These are phyloP conservation scores for Zaprionus camerounensis DNA, from an alignment of 1,140 invertebrate genomes.

Conservation along the genomic window DNA sequence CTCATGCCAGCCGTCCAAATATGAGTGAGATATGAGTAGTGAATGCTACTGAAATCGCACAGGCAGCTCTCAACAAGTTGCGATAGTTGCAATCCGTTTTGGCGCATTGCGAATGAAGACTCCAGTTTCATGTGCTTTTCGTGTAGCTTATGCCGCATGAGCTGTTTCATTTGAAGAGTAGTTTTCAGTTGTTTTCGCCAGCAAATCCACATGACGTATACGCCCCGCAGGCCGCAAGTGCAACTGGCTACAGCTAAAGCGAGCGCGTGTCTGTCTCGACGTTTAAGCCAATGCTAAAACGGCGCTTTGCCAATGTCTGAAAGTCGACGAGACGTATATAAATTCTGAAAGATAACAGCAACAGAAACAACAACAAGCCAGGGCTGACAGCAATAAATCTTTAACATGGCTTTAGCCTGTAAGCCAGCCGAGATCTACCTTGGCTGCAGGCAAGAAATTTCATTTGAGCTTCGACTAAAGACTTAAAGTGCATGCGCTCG, in stretches of 20 bases:
- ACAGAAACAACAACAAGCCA: conserved; percentile 15
- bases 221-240: conserved; percentile 56
- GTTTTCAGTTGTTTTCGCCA: conserved; percentile 8
- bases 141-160: conserved; percentile 14
- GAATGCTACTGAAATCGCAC: background rate
- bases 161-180: conserved; percentile 1
- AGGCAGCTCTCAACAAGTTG: conserved; percentile 2
- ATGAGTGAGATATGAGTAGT: background rate
- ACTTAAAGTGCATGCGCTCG: background rate
- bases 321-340: conserved; percentile 63
- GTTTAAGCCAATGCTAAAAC: conserved; percentile 66
- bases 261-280: conserved; percentile 53
- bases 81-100: background rate
- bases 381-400: conserved; percentile 67
- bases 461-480: background rate
- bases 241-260: conserved; percentile 34
- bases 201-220: conserved; percentile 61
- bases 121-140: background rate
- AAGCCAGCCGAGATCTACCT: conserved; percentile 58
- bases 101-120: background rate
- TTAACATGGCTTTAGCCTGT: conserved; percentile 69
- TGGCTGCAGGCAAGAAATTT: conserved; percentile 32
- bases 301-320: conserved; percentile 68
- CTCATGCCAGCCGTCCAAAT: background rate
- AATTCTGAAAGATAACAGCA: conserved; percentile 64